phyloP scores from a whole-genome alignment of 2,797 vertebrate genomes.

The Tauraco hartlaubi region DNA sequence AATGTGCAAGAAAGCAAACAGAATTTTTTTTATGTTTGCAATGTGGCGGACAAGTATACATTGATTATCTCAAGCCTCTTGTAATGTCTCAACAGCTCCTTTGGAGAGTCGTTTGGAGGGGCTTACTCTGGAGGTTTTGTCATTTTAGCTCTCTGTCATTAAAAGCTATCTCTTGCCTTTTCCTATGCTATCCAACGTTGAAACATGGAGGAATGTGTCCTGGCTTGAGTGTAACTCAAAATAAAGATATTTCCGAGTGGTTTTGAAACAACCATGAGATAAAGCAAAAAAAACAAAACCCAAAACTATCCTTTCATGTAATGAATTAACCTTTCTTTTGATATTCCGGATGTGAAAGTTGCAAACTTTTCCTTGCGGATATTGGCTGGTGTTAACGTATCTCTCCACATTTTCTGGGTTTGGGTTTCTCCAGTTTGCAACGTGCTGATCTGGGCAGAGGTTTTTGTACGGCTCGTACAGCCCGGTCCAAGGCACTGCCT shows the following conservation, averaged over 20 bases:
- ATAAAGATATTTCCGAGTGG: neutral
- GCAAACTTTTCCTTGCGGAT: neutral
- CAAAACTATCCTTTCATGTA: neutral
- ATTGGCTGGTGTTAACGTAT: rapidly evolving
- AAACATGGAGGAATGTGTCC: neutral
- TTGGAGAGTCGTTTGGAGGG: neutral
- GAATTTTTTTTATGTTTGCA: rapidly evolving
- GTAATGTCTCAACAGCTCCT: neutral
- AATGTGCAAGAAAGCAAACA: rapidly evolving
- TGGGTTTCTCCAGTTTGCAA: neutral
- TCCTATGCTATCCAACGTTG: neutral
- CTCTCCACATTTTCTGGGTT: neutral
- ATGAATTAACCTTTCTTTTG: neutral
- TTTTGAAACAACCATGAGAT: neutral
- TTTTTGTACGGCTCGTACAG: neutral
- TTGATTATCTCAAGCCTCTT: rapidly evolving
- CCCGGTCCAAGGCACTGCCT: neutral
- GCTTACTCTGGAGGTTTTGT: neutral
- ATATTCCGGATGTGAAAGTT: neutral
- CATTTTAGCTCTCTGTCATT: neutral
- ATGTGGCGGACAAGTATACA: rapidly evolving
- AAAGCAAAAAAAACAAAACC: neutral
- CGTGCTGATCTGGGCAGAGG: neutral
- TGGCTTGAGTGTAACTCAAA: neutral
- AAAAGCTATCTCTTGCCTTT: neutral